phyloP scores from a whole-genome alignment of 1,140 invertebrate species.

The Tenebrio molitor region DNA sequence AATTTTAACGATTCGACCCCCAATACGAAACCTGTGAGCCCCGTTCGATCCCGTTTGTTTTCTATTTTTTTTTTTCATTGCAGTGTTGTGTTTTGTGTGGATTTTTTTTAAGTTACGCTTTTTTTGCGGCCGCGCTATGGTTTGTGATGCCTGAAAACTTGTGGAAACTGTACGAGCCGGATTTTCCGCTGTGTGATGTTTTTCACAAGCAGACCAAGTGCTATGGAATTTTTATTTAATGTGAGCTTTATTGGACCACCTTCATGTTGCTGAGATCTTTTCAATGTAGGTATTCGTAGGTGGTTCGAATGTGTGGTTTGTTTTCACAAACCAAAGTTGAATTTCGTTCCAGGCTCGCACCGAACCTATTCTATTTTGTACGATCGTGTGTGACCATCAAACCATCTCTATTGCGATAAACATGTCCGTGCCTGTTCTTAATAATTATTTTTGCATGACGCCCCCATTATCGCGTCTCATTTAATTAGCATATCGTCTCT shows the following conservation, averaged over 20 bases:
- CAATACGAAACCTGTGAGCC: conserved; percentile 9
- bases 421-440: conserved; percentile 22
- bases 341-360: conserved; percentile 8
- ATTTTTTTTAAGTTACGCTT: conserved; percentile 21
- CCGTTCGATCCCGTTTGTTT: conserved; percentile 3
- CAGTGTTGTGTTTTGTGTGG: conserved; percentile 32
- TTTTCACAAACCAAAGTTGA: conserved; percentile 47
- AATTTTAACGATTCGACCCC: conserved; percentile 32
- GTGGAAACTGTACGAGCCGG: conserved; percentile 31
- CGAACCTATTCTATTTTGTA: not conserved
- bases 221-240: conserved; percentile 57
- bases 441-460: conserved; percentile 11
- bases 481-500: conserved; percentile 29
- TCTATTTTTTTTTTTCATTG: conserved; percentile 5
- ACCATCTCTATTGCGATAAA: conserved; percentile 12
- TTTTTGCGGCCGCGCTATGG: conserved; percentile 21
- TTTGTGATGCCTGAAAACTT: conserved; percentile 41
- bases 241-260: conserved; percentile 55
- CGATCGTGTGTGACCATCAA: not conserved
- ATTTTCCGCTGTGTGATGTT: conserved; percentile 50
- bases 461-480: conserved; percentile 6
- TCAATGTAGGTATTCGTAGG: conserved; percentile 56
- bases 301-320: conserved; percentile 53
- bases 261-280: conserved; percentile 53
- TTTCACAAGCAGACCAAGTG: conserved; percentile 49